Conservation (phyloP, 2,797 vertebrate species). For the Pempheris klunzingeri region DNA sequence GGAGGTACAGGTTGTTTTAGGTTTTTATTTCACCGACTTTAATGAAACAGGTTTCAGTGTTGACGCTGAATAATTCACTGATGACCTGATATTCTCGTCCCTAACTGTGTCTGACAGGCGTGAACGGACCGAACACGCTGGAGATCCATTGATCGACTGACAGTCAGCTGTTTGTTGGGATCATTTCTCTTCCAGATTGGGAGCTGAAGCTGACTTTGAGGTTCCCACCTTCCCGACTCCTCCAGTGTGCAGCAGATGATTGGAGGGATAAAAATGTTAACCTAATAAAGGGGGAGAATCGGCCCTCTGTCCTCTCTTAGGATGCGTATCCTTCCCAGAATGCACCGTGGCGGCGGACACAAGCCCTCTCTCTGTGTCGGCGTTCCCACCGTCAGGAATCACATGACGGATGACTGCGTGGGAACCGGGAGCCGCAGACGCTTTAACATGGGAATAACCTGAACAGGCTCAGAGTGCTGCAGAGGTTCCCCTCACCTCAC, state of each 20-base stretch:
- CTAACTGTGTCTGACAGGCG: conserved; percentile 23
- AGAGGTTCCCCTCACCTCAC: not conserved
- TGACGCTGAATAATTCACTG: not conserved
- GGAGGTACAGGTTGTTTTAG: too few species aligned
- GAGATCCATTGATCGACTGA: not conserved
- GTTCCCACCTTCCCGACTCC: conserved; percentile 28
- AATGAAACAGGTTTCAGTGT: too few species aligned
- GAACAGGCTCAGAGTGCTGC: not conserved
- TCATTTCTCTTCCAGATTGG: not conserved
- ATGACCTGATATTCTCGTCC: too few species aligned
- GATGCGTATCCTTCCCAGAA: conserved; percentile 57
- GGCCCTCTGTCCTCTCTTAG: conserved; percentile 39
- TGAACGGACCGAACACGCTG: not conserved
- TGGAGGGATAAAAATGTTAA: conserved; percentile 49
- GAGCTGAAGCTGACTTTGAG: conserved; percentile 6
- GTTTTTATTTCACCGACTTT: too few species aligned
- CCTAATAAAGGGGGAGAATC: conserved; percentile 50
- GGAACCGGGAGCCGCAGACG: conserved; percentile 41
- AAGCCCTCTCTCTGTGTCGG: conserved; percentile 47
- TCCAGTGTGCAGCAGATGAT: conserved; percentile 3
- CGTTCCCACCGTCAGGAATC: conserved; percentile 45
- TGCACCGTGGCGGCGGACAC: conserved; percentile 33
- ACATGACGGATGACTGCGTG: conserved; percentile 52
- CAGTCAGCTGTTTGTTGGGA: conserved; percentile 8
- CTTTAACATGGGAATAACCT: conserved; percentile 2